phyloP scores from a whole-genome alignment of 1,140 invertebrate species.

The Pissodes strobi region DNA sequence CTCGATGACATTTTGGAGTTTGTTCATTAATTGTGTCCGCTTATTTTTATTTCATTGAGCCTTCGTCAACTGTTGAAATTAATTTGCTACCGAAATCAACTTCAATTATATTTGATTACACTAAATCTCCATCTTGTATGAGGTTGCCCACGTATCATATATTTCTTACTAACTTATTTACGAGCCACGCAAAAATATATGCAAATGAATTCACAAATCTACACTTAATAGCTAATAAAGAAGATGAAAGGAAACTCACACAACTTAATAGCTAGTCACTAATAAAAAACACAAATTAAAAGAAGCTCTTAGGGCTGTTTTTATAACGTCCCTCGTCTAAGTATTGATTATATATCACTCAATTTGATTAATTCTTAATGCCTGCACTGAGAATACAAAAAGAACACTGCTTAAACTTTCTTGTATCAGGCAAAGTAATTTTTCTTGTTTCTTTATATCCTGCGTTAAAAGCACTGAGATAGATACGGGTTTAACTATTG shows the following conservation, averaged over 20 bases:
- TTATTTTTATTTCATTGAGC: too few relatives aligned
- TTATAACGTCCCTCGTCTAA: neutral
- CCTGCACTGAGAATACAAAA: conserved; percentile 29
- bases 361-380: conserved; percentile 34
- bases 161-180: too few relatives aligned
- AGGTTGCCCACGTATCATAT: too few relatives aligned
- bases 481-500: conserved; percentile 11
- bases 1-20: too few relatives aligned
- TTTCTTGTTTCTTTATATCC: conserved; percentile 23
- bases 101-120: too few relatives aligned
- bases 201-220: too few relatives aligned
- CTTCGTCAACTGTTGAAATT: too few relatives aligned
- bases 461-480: conserved; percentile 9
- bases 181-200: too few relatives aligned
- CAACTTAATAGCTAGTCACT: conserved; percentile 7
- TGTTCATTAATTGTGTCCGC: too few relatives aligned
- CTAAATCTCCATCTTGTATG: too few relatives aligned
- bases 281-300: conserved; percentile 15
- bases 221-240: too few relatives aligned
- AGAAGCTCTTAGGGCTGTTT: conserved; percentile 11
- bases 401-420: conserved; percentile 27
- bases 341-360: conserved; percentile 31
- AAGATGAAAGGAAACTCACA: neutral
- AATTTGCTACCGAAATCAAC: too few relatives aligned
- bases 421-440: conserved; percentile 32